Evolutionary conservation across 1,140 invertebrate species (phyloP).

Genomic region (Bombus waltoni): DNA sequence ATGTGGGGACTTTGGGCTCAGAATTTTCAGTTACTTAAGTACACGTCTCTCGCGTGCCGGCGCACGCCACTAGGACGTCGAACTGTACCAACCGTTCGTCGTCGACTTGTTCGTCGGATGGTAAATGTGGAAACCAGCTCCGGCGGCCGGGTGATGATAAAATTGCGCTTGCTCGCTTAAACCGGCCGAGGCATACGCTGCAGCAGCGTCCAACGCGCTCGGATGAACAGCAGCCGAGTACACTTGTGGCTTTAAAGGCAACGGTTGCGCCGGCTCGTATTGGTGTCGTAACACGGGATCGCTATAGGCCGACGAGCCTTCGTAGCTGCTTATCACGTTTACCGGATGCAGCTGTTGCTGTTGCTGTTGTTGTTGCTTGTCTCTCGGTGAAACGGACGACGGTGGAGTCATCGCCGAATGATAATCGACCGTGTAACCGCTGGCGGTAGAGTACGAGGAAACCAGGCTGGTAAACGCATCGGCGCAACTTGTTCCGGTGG

Average conservation of each 20-base stretch:
- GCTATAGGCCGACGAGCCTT: constrained; percentile 76
- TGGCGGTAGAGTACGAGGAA: constrained; percentile 83
- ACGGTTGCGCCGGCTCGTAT: constrained; percentile 87
- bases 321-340: constrained; percentile 73
- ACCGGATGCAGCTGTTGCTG: constrained; percentile 69
- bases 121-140: constrained; percentile 94
- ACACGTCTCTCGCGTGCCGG: constrained; percentile 68
- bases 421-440: constrained; percentile 90
- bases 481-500: constrained; percentile 80
- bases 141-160: constrained; percentile 88
- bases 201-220: constrained; percentile 84
- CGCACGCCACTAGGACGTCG: constrained; percentile 79
- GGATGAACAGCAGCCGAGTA: constrained; percentile 87
- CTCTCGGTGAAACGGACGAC: constrained; percentile 95
- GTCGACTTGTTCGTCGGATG: constrained; percentile 88
- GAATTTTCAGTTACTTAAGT: constrained; percentile 73
- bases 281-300: constrained; percentile 85
- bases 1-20: constrained; percentile 64
- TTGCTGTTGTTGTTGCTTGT: constrained; percentile 88
- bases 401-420: constrained; percentile 97
- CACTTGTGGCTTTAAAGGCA: constrained; percentile 95
- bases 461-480: constrained; percentile 85
- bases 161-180: constrained; percentile 91
- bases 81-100: constrained; percentile 82
- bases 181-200: constrained; percentile 82